Base-by-base conservation (phyloP, 2,888 invertebrate genomes). In the Iphiclides podalirius region DNA sequence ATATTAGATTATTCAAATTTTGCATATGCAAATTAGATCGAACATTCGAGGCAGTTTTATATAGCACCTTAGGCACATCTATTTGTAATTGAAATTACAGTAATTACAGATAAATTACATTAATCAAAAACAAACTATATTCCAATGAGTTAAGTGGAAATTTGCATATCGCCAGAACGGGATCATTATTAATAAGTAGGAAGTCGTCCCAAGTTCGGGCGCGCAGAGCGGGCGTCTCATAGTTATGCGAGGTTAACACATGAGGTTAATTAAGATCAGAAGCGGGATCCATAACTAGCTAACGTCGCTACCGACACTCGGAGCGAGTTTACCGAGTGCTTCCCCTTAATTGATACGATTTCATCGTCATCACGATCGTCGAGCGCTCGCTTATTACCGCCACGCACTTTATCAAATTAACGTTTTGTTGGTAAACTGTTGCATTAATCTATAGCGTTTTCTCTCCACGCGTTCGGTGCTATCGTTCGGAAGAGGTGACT, bases 211-310 rank as follows among this genome's bases (percentile, higher is more conserved):
- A 69, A 79, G 70, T 72, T 67, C 64, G 64, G 52, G 52, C 54
- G 38, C 35, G 33, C 62, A 67, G 42, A 70, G 69, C 68, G 66
- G 70, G 71, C 72, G 73, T 66, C 73, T 72, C 76, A 70, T 73
- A 77, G 77, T 75, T 75, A 75, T 72, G 79, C 75, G 76, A 72
- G 80, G 78, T 82, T 81, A 81, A 82, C 82, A 81, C 79, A 79
- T 79, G 79, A 80, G 85, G 85, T 86, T 86, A 85, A 87, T 86
- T 85, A 85, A 85, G 83, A 84, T 82, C 79, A 74, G 75, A 75
- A 68, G 72, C 75, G 77, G 64, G 70, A 76, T 75, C 79, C 75
- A 72, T 80, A 81, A 82, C 83, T 77, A 79, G 75, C 71, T 75
- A 77, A 73, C 66, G 58, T 41, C 72, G n/a, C n/a, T 64, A 59